phyloP scores from a whole-genome alignment of 2,888 invertebrate species.

The Leptura quadrifasciata region DNA sequence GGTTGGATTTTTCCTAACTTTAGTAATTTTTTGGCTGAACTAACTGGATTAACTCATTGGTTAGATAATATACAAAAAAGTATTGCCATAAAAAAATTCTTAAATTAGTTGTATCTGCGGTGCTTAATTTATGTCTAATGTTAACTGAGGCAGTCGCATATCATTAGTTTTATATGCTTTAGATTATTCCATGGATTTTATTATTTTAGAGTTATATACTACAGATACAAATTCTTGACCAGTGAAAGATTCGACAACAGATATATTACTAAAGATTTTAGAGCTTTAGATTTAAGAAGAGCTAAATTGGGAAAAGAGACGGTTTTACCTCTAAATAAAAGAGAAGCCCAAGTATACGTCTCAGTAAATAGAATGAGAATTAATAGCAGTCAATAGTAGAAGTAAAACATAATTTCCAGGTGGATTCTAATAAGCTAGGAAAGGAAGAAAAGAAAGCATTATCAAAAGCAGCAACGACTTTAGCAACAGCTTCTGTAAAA shows the following conservation, averaged over 20 bases:
- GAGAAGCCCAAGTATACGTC: constrained; percentile 80
- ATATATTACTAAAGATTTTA: constrained; percentile 81
- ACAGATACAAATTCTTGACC: constrained; percentile 83
- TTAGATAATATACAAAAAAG: too few relatives aligned
- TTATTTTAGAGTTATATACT: constrained; percentile 79
- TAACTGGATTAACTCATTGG: too few relatives aligned
- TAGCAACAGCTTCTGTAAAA: constrained; percentile 82
- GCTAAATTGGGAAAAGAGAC: constrained; percentile 78
- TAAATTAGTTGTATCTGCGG: too few relatives aligned
- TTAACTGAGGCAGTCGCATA: too few relatives aligned
- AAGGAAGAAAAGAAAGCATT: constrained; percentile 78
- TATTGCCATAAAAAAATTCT: too few relatives aligned
- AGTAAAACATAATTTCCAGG: constrained; percentile 66
- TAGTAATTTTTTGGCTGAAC: too few relatives aligned
- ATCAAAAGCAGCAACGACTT: constrained; percentile 76
- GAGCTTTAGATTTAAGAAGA: constrained; percentile 79
- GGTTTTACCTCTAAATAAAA: constrained; percentile 80
- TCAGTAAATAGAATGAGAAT: constrained; percentile 73
- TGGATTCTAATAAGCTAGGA: constrained; percentile 78
- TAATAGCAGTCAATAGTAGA: constrained; percentile 3
- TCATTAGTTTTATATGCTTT: too few relatives aligned
- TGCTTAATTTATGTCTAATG: too few relatives aligned
- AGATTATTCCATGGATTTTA: neutral
- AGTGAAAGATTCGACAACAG: constrained; percentile 83
- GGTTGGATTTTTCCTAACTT: too few relatives aligned